Conservation (phyloP, 2,888 invertebrate species). For the Zaprionus bogoriensis region DNA sequence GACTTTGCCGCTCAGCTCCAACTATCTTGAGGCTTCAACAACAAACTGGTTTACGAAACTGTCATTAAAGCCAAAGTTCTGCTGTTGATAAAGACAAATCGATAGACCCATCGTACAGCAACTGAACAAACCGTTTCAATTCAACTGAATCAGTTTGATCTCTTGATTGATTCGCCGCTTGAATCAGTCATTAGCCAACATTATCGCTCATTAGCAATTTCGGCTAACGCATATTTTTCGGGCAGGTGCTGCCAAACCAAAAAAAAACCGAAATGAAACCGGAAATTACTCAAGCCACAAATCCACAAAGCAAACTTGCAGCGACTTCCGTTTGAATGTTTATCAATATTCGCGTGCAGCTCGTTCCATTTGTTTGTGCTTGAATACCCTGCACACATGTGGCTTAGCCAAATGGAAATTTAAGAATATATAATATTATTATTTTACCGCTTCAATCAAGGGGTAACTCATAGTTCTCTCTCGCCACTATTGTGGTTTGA, state of each 20-base stretch:
- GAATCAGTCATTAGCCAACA: conserved; percentile 29
- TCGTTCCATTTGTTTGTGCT: conserved; percentile 9
- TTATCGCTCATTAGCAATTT: conserved; percentile 26
- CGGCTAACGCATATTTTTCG: background rate
- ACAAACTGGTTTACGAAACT: background rate
- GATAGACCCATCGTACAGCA: background rate
- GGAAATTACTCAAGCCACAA: conserved; percentile 59
- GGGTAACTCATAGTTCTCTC: too few species aligned
- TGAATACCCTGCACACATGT: background rate
- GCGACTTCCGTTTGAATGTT: conserved; percentile 59
- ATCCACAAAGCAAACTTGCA: conserved; percentile 37
- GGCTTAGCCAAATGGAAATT: too few species aligned
- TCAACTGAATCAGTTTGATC: background rate
- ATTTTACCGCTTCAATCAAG: too few species aligned
- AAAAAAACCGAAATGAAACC: conserved; percentile 30
- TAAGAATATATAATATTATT: too few species aligned
- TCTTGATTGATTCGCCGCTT: conserved; percentile 6
- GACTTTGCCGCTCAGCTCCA: background rate
- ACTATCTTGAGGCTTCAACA: too few species aligned
- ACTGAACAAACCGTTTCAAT: background rate
- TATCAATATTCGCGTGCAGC: conserved; percentile 11
- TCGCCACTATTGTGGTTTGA: conserved; percentile 10
- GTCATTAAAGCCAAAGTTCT: too few species aligned
- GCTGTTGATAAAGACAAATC: conserved; percentile 1
- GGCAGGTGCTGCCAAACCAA: background rate